Evolutionary conservation across 2,113 vertebrate genomes (phyloP).

Genomic region (Burhinus oedicnemus): DNA sequence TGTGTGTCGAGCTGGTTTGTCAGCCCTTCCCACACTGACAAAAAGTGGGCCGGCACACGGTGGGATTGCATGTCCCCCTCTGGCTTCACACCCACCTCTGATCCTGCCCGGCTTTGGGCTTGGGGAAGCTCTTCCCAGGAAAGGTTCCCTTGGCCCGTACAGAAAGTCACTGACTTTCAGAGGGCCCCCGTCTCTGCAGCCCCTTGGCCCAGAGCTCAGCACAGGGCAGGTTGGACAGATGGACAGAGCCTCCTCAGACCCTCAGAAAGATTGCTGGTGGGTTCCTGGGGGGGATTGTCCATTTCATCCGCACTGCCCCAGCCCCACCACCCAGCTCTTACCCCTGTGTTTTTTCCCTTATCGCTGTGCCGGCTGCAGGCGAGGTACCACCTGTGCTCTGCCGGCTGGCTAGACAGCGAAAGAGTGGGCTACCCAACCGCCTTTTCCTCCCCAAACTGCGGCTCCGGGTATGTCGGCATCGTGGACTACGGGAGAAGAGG

Average conservation of each 20-base stretch:
- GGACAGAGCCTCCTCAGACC: not conserved
- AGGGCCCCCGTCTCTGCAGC: fast-evolving
- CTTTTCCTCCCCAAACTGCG: conserved; percentile 85
- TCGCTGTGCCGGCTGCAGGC: conserved; percentile 72
- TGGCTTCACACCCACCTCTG: not conserved
- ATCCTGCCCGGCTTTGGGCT: not conserved
- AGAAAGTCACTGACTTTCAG: not conserved
- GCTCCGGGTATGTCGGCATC: conserved; percentile 86
- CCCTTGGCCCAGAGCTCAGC: not conserved
- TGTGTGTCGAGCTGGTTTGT: not conserved
- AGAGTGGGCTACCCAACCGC: conserved; percentile 89
- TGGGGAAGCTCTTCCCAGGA: not conserved
- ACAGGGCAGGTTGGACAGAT: fast-evolving
- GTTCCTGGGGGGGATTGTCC: fast-evolving
- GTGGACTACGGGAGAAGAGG: conserved; percentile 87
- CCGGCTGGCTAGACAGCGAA: conserved; percentile 84
- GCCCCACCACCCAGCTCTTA: not conserved
- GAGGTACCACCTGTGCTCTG: conserved; percentile 85
- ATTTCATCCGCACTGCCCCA: fast-evolving
- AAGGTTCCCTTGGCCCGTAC: fast-evolving
- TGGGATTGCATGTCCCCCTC: not conserved
- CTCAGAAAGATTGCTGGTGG: not conserved
- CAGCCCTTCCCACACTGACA: not conserved
- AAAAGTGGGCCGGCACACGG: not conserved
- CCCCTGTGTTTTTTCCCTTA: not conserved